A percentile compares a stretch with the other conserved stretches of the same genome.
These are phyloP conservation scores for Stenodema calcarata DNA, from an alignment of 2,888 invertebrate genomes.

Conservation along the genomic window DNA sequence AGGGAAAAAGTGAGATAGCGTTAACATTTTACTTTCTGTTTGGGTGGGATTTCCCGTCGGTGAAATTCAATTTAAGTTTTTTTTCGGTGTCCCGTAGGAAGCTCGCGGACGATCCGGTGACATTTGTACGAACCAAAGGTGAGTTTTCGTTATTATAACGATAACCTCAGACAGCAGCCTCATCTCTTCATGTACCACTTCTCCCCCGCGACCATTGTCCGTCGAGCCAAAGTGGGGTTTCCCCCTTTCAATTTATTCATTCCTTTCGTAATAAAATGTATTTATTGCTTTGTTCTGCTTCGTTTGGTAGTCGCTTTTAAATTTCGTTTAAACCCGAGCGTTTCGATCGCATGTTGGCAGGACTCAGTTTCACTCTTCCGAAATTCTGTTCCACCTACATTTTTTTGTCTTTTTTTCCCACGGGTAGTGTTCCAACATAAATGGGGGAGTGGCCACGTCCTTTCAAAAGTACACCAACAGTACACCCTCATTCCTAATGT, in stretches of 20 bases:
- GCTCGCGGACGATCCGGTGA: neutral
- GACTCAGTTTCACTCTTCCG: neutral
- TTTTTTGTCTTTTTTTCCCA: neutral
- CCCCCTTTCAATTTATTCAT: neutral
- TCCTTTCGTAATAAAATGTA: no score
- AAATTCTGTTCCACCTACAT: neutral
- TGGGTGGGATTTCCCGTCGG: neutral
- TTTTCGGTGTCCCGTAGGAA: neutral
- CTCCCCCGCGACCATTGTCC: neutral
- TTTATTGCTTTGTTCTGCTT: neutral
- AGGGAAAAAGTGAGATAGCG: slow-evolving; percentile 17
- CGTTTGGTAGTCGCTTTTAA: neutral
- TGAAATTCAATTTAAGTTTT: neutral
- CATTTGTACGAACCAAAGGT: neutral
- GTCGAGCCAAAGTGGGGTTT: neutral
- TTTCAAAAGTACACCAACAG: no score
- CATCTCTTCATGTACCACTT: neutral
- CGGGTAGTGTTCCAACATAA: neutral
- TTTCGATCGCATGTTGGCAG: neutral
- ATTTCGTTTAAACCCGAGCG: neutral
- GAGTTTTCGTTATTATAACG: neutral
- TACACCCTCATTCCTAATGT: no score
- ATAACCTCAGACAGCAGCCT: neutral
- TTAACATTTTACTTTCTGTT: slow-evolving; percentile 19
- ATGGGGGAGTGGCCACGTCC: no score